These are phyloP conservation scores for Nematolebias whitei DNA, from an alignment of 2,113 vertebrate species.

Conservation along the genomic window DNA sequence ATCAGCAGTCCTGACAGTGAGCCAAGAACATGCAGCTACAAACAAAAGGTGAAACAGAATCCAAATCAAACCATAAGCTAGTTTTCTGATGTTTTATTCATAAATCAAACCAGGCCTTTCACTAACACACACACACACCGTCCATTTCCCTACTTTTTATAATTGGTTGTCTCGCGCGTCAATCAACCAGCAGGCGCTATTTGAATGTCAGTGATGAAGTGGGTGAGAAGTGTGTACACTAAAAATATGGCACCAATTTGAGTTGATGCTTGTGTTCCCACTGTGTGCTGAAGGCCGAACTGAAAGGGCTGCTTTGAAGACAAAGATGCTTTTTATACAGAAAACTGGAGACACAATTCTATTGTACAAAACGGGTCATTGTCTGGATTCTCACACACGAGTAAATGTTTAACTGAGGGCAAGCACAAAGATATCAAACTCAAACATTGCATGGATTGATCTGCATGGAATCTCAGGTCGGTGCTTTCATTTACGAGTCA, in stretches of 20 bases:
- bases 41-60: constrained; percentile 56
- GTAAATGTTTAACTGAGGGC: constrained; percentile 10
- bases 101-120: constrained; percentile 29
- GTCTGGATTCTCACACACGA: constrained; percentile 14
- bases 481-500: neutral
- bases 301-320: constrained; percentile 11
- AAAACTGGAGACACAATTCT: constrained; percentile 1
- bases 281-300: constrained; percentile 15
- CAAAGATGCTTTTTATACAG: neutral
- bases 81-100: constrained; percentile 69
- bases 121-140: constrained; percentile 38
- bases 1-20: constrained; percentile 51
- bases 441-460: constrained; percentile 5
- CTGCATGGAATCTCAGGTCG: neutral
- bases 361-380: neutral
- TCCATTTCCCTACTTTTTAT: constrained; percentile 53
- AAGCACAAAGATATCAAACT: neutral
- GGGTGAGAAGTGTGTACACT: constrained; percentile 12
- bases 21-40: constrained; percentile 52
- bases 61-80: constrained; percentile 54
- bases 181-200: constrained; percentile 49
- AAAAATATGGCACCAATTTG: constrained; percentile 5
- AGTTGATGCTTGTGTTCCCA: neutral
- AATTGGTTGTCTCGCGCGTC: constrained; percentile 70
- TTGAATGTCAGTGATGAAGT: constrained; percentile 33